A percentile compares a stretch with the other conserved stretches of the same genome.
phyloP scores from a whole-genome alignment of 2,888 invertebrate species.

The Melipona bicolor region DNA sequence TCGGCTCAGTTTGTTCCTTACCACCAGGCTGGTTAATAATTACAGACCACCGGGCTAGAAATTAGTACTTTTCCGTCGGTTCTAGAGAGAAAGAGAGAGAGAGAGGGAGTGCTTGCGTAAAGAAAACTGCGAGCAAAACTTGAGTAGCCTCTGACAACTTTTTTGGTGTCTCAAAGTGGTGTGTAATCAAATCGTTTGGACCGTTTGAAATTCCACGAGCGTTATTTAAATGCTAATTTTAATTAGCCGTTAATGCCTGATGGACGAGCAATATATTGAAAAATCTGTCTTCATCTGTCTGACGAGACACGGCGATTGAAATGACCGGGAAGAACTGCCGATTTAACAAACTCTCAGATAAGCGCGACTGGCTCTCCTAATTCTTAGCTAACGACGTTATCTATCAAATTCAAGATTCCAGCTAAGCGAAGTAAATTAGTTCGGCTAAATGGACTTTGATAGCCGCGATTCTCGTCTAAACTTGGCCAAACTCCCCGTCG shows the following conservation, averaged over 20 bases:
- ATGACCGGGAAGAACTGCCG: neutral
- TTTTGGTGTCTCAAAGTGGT: neutral
- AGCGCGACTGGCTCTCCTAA: neutral
- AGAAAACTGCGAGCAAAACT: neutral
- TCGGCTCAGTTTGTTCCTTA: neutral
- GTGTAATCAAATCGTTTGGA: constrained; percentile 19
- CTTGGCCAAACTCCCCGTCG: neutral
- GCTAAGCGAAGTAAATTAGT: neutral
- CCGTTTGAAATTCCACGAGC: neutral
- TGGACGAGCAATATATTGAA: neutral
- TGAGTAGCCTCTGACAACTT: neutral
- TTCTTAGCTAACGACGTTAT: neutral
- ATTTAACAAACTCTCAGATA: neutral
- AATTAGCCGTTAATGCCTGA: constrained; percentile 13
- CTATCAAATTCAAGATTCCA: neutral
- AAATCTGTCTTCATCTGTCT: neutral
- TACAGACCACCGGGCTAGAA: constrained; percentile 22
- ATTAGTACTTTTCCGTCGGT: neutral
- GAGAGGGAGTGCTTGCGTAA: neutral
- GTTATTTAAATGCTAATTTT: constrained; percentile 42
- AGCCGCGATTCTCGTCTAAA: neutral
- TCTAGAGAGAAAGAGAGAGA: neutral
- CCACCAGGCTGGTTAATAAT: neutral
- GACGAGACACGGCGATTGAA: neutral
- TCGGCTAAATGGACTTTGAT: constrained; percentile 5